Percentiles rank a stretch among this genome's conserved stretches.
phyloP scores from a whole-genome alignment of 2,888 invertebrate species.

The Teleiodes luculella region DNA sequence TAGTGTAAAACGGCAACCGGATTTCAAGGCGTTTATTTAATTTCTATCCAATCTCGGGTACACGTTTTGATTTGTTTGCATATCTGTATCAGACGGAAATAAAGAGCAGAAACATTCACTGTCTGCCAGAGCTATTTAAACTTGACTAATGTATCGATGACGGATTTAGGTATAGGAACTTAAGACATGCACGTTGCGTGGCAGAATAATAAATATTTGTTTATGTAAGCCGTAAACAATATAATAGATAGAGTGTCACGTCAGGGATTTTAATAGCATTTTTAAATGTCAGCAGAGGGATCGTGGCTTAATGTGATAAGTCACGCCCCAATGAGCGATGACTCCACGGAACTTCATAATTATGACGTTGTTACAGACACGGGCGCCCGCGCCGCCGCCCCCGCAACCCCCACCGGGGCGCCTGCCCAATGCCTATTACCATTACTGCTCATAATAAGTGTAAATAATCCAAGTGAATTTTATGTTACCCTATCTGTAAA shows the following conservation, averaged over 20 bases:
- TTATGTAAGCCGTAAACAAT: constrained; percentile 19
- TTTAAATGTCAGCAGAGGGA: constrained; percentile 47
- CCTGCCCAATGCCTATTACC: too few species aligned
- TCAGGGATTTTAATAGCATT: constrained; percentile 43
- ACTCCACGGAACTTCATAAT: constrained; percentile 31
- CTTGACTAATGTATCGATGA: too few species aligned
- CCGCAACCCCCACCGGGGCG: too few species aligned
- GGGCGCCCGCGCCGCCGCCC: background rate
- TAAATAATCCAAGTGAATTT: background rate
- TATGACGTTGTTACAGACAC: constrained; percentile 17
- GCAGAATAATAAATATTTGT: too few species aligned
- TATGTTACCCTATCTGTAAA: too few species aligned
- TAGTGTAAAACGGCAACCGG: constrained; percentile 11
- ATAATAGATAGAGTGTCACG: constrained; percentile 16
- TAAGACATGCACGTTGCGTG: too few species aligned
- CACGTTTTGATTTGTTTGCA: background rate
- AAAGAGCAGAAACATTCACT: background rate
- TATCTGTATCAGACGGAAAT: background rate
- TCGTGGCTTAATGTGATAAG: constrained; percentile 38
- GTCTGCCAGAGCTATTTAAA: too few species aligned
- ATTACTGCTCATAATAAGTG: background rate
- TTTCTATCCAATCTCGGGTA: background rate
- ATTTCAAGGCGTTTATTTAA: constrained; percentile 7
- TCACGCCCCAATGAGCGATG: constrained; percentile 36
- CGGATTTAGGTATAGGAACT: too few species aligned